A percentile compares a stretch with the other conserved stretches of the same genome.
These are phyloP conservation scores for Vandiemenella viatica DNA, from an alignment of 2,888 invertebrate genomes.

Conservation along the genomic window DNA sequence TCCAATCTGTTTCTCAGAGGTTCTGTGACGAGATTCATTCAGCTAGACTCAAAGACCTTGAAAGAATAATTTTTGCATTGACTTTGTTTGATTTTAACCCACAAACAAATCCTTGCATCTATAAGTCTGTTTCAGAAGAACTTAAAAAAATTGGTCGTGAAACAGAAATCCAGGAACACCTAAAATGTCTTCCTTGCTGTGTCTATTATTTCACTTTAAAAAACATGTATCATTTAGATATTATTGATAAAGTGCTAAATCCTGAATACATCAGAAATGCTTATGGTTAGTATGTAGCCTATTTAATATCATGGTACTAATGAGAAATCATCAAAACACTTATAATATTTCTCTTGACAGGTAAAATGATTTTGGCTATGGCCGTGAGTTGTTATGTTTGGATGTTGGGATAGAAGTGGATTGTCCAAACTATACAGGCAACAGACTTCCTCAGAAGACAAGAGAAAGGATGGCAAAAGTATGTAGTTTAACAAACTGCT, in stretches of 20 bases:
- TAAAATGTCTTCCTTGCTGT: constrained; percentile 42
- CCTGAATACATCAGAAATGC: constrained; percentile 38
- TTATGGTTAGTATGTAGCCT: constrained; percentile 28
- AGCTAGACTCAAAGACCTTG: constrained; percentile 57
- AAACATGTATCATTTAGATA: constrained; percentile 39
- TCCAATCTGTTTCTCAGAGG: constrained; percentile 36
- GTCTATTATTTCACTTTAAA: constrained; percentile 43
- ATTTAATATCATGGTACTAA: constrained; percentile 12
- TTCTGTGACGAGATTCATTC: constrained; percentile 32
- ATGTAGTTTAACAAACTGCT: too few relatives aligned
- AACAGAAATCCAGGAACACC: constrained; percentile 40
- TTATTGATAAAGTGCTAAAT: constrained; percentile 41
- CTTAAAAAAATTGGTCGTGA: constrained; percentile 36
- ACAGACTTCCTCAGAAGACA: constrained; percentile 33
- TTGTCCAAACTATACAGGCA: constrained; percentile 39
- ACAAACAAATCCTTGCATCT: constrained; percentile 33
- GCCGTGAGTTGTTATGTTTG: constrained; percentile 45
- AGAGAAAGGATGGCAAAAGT: constrained; percentile 38
- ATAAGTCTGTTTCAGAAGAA: constrained; percentile 29
- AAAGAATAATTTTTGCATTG: constrained; percentile 46
- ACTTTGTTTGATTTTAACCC: constrained; percentile 44
- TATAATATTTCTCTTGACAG: constrained; percentile 9
- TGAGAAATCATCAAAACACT: background rate
- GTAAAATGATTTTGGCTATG: constrained; percentile 19
- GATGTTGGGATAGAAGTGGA: constrained; percentile 46